Evolutionary conservation across 92 coral and sea anemone species (phyloP).

Genomic region (Siderastrea siderea): DNA sequence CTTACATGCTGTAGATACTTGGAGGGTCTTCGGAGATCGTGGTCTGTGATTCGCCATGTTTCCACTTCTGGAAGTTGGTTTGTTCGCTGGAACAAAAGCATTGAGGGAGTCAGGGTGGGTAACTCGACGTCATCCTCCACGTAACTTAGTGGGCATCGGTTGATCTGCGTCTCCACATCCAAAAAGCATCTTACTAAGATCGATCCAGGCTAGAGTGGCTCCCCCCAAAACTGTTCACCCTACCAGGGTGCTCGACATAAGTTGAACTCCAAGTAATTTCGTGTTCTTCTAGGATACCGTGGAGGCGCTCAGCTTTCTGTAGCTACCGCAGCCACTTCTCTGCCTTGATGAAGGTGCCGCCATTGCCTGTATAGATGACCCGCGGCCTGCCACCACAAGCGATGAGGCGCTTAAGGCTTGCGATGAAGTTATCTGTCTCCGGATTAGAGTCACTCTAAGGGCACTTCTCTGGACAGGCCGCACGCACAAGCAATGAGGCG

Average conservation of each 20-base stretch:
- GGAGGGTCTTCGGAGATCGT: conserved; percentile 22
- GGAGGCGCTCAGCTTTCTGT: conserved; percentile 30
- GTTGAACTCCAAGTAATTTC: conserved; percentile 35
- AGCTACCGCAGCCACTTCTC: conserved; percentile 10
- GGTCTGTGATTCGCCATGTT: conserved; percentile 36
- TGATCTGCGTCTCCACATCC: conserved; percentile 16
- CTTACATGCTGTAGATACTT: conserved; percentile 44
- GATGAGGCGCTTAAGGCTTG: conserved; percentile 30
- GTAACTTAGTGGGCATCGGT: conserved; percentile 11
- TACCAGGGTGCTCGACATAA: conserved; percentile 32
- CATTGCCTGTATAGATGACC: conserved; percentile 35
- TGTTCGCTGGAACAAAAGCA: conserved; percentile 29
- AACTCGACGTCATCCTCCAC: conserved; percentile 28
- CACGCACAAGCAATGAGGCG: conserved; percentile 11
- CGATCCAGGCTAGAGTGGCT: background rate
- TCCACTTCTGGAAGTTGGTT: conserved; percentile 34
- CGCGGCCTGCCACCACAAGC: conserved; percentile 39
- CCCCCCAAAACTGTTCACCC: conserved; percentile 30
- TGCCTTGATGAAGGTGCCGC: conserved; percentile 38
- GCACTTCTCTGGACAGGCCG: background rate
- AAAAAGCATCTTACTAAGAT: conserved; percentile 16
- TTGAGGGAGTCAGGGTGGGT: conserved; percentile 1
- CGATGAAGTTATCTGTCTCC: conserved; percentile 45
- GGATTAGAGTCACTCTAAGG: conserved; percentile 11
- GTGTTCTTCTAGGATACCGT: conserved; percentile 20